Base-by-base conservation (phyloP, 1,140 invertebrate genomes). In the Drosophila kanapiae region DNA sequence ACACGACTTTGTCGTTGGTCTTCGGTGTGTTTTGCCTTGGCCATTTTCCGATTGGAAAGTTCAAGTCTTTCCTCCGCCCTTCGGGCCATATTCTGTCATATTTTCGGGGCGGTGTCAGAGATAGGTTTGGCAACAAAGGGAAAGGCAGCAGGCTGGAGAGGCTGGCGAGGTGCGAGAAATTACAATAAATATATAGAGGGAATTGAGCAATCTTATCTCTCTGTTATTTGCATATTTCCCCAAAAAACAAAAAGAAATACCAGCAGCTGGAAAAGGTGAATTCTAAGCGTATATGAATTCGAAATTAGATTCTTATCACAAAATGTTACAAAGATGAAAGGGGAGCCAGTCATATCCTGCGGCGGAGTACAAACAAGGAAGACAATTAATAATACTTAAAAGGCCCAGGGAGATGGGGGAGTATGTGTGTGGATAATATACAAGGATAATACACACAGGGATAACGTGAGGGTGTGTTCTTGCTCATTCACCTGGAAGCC, bases 311-410 rank as follows among this genome's bases (percentile, higher is more conserved):
- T 70, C 56, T 61, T 90, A 84, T 82, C 74, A 43, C 65, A 65
- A 3, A 72, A 71, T 54, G 57, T 54, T 51, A 40, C 47, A 16
- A 29, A 64, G 60, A 69, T 49, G 61, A 57, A 47, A 71, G 42
- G 11, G 29, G 49, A 33, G 7, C 35, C 31, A 57, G 11, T 14
- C 59, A 84, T 78, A 68, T 84, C 84, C 80, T 88, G 84, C 63
- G 84, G 84, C 77, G 61, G 48, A 58, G 49, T 38, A 74, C 71
- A 74, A 77, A 67, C 81, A 85, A 71, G 86, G 62, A 61, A 91
- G 78, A 85, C 82, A 90, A 90, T 90, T 90, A 90, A 90, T 90
- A 90, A 90, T 90, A 86, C 85, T 85, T 90, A 91, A 90, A 82
- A 74, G 71, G 81, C 78, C 76, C 61, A 43, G 5, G 29, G 29